Evolutionary conservation across 92 coral and sea anemone genomes (phyloP).

Genomic region (Porites lobata): DNA sequence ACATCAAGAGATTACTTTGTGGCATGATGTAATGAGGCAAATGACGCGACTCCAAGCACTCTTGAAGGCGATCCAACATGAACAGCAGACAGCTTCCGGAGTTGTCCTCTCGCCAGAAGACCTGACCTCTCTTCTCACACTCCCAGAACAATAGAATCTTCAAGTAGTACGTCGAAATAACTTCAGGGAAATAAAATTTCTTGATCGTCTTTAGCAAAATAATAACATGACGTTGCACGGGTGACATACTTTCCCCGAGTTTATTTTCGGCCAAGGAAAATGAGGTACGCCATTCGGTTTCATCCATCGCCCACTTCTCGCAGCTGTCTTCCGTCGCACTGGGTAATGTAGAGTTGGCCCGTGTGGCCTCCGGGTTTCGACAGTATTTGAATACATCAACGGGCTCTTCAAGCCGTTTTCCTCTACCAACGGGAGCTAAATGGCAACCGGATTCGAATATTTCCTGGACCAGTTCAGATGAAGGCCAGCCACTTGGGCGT

Average conservation of each 20-base stretch:
- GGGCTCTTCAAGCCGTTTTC: slow-evolving; percentile 74
- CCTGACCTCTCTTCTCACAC: slow-evolving; percentile 58
- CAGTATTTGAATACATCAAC: slow-evolving; percentile 52
- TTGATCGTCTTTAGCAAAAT: slow-evolving; percentile 78
- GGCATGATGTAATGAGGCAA: slow-evolving; percentile 82
- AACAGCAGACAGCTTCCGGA: slow-evolving; percentile 73
- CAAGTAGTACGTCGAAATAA: slow-evolving; percentile 70
- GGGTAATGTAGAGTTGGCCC: not conserved
- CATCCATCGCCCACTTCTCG: slow-evolving; percentile 54
- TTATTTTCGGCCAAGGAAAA: slow-evolving; percentile 87
- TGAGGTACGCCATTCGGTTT: slow-evolving; percentile 83
- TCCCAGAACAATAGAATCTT: slow-evolving; percentile 87
- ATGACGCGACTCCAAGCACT: slow-evolving; percentile 62
- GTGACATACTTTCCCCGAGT: slow-evolving; percentile 83
- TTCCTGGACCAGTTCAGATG: slow-evolving; percentile 81
- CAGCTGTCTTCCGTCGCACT: not conserved
- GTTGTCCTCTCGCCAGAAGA: slow-evolving; percentile 81
- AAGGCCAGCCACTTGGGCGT: slow-evolving; percentile 84
- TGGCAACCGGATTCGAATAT: slow-evolving; percentile 84
- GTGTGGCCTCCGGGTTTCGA: slow-evolving; percentile 40
- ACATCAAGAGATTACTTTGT: slow-evolving; percentile 74
- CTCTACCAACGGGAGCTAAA: slow-evolving; percentile 85
- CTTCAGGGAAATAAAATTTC: slow-evolving; percentile 77
- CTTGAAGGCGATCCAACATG: slow-evolving; percentile 80
- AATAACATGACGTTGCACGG: slow-evolving; percentile 81